A percentile compares a stretch with the other conserved stretches of the same genome.
These are phyloP conservation scores for Trichogramma pretiosum DNA, from an alignment of 1,140 invertebrate genomes.

Conservation along the genomic window DNA sequence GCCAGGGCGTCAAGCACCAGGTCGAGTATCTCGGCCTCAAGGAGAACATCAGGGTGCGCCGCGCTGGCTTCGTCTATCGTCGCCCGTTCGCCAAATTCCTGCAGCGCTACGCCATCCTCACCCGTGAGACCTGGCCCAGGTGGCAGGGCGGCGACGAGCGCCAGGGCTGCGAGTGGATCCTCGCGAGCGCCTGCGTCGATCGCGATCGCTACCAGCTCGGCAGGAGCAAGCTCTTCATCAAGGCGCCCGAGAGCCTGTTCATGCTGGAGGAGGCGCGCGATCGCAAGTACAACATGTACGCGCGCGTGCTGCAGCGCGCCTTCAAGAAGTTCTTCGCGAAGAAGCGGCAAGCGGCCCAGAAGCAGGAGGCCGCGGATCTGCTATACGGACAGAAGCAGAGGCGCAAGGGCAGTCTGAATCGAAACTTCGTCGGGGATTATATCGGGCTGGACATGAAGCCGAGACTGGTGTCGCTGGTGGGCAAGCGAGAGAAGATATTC, in stretches of 20 bases:
- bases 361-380: conserved; percentile 54
- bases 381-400: conserved; percentile 63
- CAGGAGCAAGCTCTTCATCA: conserved; percentile 66
- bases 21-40: conserved; percentile 58
- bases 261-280: conserved; percentile 66
- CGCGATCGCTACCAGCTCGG: conserved; percentile 63
- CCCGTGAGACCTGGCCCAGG: conserved; percentile 59
- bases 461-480: conserved; percentile 50
- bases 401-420: conserved; percentile 56
- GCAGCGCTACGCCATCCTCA: conserved; percentile 61
- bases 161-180: conserved; percentile 54
- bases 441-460: conserved; percentile 61
- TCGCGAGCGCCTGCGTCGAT: conserved; percentile 55
- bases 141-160: conserved; percentile 55
- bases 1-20: conserved; percentile 53
- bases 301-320: conserved; percentile 63
- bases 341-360: conserved; percentile 53
- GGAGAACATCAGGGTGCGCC: conserved; percentile 58
- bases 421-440: conserved; percentile 69
- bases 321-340: conserved; percentile 62
- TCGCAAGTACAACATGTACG: conserved; percentile 61
- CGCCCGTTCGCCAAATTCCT: conserved; percentile 57
- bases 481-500: conserved; percentile 59
- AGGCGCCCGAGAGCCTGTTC: conserved; percentile 68
- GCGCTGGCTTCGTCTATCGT: conserved; percentile 61